Conservation (phyloP, 2,888 invertebrate genomes). For the Caenorhabditis drosophilae region DNA sequence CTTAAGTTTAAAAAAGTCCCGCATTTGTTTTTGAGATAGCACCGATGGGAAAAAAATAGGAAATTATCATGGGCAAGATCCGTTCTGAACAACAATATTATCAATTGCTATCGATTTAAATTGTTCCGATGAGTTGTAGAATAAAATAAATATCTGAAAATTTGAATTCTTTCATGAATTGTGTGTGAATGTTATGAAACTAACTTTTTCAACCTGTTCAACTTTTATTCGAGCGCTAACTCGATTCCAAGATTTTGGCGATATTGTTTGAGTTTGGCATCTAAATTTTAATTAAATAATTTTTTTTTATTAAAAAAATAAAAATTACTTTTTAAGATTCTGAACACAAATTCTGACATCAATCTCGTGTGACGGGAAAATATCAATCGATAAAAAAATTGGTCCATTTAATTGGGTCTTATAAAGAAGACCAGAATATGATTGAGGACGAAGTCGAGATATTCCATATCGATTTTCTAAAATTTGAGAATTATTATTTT, state of each 20-base stretch:
- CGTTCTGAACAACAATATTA: slow-evolving; percentile 29
- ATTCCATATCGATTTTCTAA: slow-evolving; percentile 55
- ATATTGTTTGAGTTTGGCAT: slow-evolving; percentile 45
- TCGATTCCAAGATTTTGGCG: slow-evolving; percentile 51
- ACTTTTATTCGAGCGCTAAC: slow-evolving; percentile 55
- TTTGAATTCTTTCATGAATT: background rate
- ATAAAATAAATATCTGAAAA: slow-evolving; percentile 51
- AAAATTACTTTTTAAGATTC: slow-evolving; percentile 45
- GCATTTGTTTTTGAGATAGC: background rate
- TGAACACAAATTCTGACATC: slow-evolving; percentile 55
- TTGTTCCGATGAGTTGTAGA: slow-evolving; percentile 43
- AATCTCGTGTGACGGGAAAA: slow-evolving; percentile 51
- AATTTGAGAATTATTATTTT: slow-evolving; percentile 1
- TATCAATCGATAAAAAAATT: slow-evolving; percentile 50
- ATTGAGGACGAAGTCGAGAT: slow-evolving; percentile 41
- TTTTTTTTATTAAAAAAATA: too few relatives aligned
- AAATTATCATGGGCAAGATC: background rate
- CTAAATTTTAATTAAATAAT: too few relatives aligned
- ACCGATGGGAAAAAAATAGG: background rate
- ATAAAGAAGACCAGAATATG: slow-evolving; percentile 49
- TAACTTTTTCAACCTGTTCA: slow-evolving; percentile 44
- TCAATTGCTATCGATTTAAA: slow-evolving; percentile 54
- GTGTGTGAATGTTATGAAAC: background rate
- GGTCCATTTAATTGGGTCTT: slow-evolving; percentile 35
- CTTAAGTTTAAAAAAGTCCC: too few relatives aligned